Evolutionary conservation across 1,140 invertebrate species (phyloP), one percentile per base, ranked within the genome.

Genomic region (Euwallacea similis): DNA sequence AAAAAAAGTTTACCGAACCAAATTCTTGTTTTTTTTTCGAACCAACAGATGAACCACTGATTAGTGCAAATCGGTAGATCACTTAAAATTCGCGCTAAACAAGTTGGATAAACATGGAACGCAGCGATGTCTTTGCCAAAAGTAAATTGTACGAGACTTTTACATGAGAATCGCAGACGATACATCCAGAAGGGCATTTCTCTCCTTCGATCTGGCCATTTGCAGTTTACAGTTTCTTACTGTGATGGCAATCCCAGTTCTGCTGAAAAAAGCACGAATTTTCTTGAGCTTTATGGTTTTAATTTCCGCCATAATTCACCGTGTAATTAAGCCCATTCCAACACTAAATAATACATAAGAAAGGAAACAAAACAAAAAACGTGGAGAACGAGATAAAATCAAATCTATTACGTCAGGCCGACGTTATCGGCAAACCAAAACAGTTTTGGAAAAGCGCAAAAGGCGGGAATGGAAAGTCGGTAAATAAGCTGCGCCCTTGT

Each of bases 401-500:
- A 47, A 69, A 69, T 69, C 67, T 69, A 69, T 69, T 69, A 63
- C 67, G 59, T 62, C 16, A 21, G 46, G 47, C 43, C 42, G 68
- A 47, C 68, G 68, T 55, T 70, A 70, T 70, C 68, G 47, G 59
- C 42, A 71, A 71, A 71, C 69, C 62, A 66, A 71, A 71, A 65
- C 69, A 66, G 54, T 71, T 71, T 64, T 71, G 69, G 63, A 66
- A 71, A 69, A 71, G 46, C 54, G 69, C n/a, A 60, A 65, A 70
- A 63, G 41, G 61, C 69, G 61, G 69, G 55, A 71, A 71, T 66
- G 63, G 69, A 71, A 66, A 66, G 62, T 66, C 69, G 69, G 69
- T 71, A 71, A 71, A 71, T 71, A 71, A 71, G 69, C 69, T 33
- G 58, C 54, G 69, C 62, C 63, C 63, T 65, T 71, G 69, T 71